A percentile compares a stretch with the other conserved stretches of the same genome.
Evolutionary conservation across 2,888 invertebrate species (phyloP).

Genomic region (Mechanitis messenoides): DNA sequence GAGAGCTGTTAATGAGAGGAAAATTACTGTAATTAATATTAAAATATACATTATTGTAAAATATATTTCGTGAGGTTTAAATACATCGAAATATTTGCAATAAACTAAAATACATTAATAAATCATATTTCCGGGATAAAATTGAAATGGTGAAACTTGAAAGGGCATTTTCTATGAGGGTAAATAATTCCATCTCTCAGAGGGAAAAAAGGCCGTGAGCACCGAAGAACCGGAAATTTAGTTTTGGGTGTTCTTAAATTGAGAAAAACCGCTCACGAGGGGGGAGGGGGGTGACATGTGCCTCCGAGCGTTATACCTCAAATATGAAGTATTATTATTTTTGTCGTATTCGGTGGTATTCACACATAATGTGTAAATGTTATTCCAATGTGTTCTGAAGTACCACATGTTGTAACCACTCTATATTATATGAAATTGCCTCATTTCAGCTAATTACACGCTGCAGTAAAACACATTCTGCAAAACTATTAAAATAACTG

Average conservation of each 20-base stretch:
- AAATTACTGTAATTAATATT: too few relatives aligned
- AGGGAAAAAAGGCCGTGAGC: conserved; percentile 22
- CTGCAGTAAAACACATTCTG: conserved; percentile 19
- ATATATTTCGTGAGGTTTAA: too few relatives aligned
- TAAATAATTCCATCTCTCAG: conserved; percentile 20
- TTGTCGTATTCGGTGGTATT: too few relatives aligned
- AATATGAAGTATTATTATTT: not conserved
- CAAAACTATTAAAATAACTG: conserved; percentile 10
- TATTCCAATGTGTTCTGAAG: too few relatives aligned
- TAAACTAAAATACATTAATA: conserved; percentile 19
- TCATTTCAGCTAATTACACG: conserved; percentile 9
- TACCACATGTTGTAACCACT: too few relatives aligned
- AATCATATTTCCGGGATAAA: conserved; percentile 21
- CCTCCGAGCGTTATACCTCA: not conserved
- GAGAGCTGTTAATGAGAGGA: too few relatives aligned
- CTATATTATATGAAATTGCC: not conserved
- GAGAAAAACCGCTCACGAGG: conserved; percentile 23
- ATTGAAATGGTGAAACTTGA: conserved; percentile 24
- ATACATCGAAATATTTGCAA: not conserved
- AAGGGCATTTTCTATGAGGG: conserved; percentile 21
- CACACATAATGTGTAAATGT: too few relatives aligned
- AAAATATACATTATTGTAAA: too few relatives aligned
- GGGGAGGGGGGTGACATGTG: not conserved
- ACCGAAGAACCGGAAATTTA: conserved; percentile 26
- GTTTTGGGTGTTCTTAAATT: conserved; percentile 26